phyloP scores from a whole-genome alignment of 2,797 vertebrate genomes.

The Urosaurus nigricauda region DNA sequence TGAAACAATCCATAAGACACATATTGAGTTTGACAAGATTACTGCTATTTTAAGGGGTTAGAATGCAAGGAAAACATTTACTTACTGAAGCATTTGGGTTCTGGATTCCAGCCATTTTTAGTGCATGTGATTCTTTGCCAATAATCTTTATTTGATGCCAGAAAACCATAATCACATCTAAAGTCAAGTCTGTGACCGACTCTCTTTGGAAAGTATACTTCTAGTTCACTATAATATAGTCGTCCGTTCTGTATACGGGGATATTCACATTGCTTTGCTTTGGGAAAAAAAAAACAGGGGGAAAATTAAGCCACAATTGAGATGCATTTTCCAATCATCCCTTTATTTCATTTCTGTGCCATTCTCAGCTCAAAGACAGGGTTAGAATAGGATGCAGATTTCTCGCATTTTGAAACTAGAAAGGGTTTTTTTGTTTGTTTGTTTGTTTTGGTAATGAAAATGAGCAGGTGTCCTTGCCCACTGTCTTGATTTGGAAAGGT shows the following conservation, averaged over 20 bases:
- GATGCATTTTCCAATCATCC: background rate
- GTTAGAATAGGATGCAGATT: background rate
- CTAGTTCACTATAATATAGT: fast-evolving
- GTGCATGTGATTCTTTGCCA: fast-evolving
- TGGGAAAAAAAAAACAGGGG: conserved; percentile 22
- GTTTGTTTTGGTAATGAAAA: no score
- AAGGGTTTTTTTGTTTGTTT: no score
- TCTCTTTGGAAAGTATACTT: background rate
- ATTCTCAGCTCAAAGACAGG: no score
- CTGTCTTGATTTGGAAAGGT: fast-evolving
- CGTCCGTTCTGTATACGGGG: conserved; percentile 58
- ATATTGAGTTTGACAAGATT: background rate
- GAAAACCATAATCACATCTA: fast-evolving
- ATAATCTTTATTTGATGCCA: fast-evolving
- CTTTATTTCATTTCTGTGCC: background rate
- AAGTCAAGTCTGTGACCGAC: fast-evolving
- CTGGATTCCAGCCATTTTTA: conserved; percentile 54
- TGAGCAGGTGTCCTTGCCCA: background rate
- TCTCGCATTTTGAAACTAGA: background rate
- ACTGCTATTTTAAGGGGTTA: background rate
- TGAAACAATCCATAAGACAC: no score
- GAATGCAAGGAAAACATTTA: conserved; percentile 33
- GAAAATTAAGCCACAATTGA: background rate
- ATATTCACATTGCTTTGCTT: conserved; percentile 69
- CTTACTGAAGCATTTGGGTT: conserved; percentile 75